Conservation (phyloP, 2,113 vertebrate species). For the Hemicordylus capensis region DNA sequence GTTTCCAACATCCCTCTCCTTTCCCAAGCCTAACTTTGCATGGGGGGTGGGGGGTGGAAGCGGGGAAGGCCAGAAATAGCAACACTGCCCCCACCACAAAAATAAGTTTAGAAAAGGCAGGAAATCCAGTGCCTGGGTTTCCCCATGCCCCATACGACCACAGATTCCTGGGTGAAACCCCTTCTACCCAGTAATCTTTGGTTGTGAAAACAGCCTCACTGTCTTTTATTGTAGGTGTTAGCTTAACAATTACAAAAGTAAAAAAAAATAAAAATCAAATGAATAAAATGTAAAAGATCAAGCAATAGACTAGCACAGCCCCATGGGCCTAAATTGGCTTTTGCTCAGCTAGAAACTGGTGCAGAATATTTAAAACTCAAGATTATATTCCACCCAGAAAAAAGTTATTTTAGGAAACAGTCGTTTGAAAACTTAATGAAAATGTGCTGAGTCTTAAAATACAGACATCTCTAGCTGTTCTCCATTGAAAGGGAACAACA, state of each 20-base stretch:
- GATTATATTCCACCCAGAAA: constrained; percentile 36
- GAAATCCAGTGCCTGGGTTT: background rate
- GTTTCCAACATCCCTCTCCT: background rate
- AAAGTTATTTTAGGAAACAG: constrained; percentile 61
- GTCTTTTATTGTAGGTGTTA: background rate
- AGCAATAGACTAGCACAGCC: background rate
- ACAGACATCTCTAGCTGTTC: constrained; percentile 35
- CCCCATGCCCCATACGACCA: no score
- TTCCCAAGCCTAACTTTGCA: background rate
- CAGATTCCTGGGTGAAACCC: no score
- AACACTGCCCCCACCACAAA: no score
- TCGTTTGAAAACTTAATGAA: constrained; percentile 66
- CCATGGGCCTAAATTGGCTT: background rate
- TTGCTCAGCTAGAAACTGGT: constrained; percentile 7
- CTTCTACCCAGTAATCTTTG: no score
- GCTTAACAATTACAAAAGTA: background rate
- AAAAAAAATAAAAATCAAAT: background rate
- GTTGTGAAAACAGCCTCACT: background rate
- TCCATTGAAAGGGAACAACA: constrained; percentile 55
- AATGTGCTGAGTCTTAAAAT: constrained; percentile 33
- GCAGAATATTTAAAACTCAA: constrained; percentile 29
- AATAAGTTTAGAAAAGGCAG: background rate
- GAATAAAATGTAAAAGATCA: background rate
- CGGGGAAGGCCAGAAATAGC: no score
- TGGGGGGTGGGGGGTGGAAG: background rate